Percentiles rank a stretch among this genome's conserved stretches.
Conservation (phyloP, 2,113 vertebrate species). For the Arvicanthis niloticus region DNA sequence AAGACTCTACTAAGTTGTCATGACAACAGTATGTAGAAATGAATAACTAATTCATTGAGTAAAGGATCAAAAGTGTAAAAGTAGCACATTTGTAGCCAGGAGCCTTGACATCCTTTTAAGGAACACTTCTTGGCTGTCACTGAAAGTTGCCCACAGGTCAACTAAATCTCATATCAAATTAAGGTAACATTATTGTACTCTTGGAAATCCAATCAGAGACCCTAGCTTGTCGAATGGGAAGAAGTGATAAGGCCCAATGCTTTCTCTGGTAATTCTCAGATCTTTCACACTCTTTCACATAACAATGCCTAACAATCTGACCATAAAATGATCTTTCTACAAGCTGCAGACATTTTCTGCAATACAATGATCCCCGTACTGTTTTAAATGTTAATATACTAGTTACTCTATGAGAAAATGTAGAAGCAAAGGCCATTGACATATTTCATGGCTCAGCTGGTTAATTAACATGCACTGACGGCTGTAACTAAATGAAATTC, state of each 20-base stretch:
- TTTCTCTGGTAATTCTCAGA: neutral
- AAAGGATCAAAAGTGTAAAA: neutral
- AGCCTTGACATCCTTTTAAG: neutral
- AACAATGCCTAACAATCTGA: neutral
- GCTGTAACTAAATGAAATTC: constrained; percentile 51
- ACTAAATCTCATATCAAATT: constrained; percentile 5
- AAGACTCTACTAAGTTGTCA: neutral
- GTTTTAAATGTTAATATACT: constrained; percentile 54
- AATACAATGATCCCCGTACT: constrained; percentile 44
- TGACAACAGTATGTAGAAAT: neutral
- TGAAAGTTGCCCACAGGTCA: neutral
- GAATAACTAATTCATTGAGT: neutral
- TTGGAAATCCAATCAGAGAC: neutral
- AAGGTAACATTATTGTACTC: neutral
- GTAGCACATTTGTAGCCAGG: neutral
- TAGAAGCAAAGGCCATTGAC: constrained; percentile 41
- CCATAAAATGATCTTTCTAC: constrained; percentile 1
- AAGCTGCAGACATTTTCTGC: constrained; percentile 28
- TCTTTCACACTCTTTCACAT: constrained; percentile 40
- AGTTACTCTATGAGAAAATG: constrained; percentile 45
- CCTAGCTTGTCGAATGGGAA: neutral
- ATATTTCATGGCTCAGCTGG: constrained; percentile 43
- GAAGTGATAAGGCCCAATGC: neutral
- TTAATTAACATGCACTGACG: constrained; percentile 66
- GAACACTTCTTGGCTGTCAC: neutral